A percentile compares a stretch with the other conserved stretches of the same genome.
Conservation (phyloP, 2,113 vertebrate genomes). For the human region GRCh38 chr12:115758501-115759000, state of each 20-base stretch:
- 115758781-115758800: slow-evolving; percentile 86
- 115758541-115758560: slow-evolving; percentile 73
- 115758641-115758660: slow-evolving; percentile 74
- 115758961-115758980: slow-evolving; percentile 20
- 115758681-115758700: slow-evolving; percentile 56
- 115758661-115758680: slow-evolving; percentile 71
- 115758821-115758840: slow-evolving; percentile 80
- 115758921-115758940: slow-evolving; percentile 39
- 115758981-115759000: background rate
- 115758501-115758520: background rate
- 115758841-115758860: slow-evolving; percentile 85
- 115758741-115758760: slow-evolving; percentile 84
- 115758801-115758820: slow-evolving; percentile 82
- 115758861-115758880: slow-evolving; percentile 84
- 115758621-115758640: slow-evolving; percentile 73
- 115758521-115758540: background rate
- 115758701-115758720: background rate
- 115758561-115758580: slow-evolving; percentile 59
- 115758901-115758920: background rate
- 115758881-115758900: slow-evolving; percentile 64
- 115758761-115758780: slow-evolving; percentile 75
- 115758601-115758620: slow-evolving; percentile 68
- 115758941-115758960: slow-evolving; percentile 41
- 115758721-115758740: slow-evolving; percentile 78
- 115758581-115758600: slow-evolving; percentile 73